phyloP scores from a whole-genome alignment of 1,140 invertebrate genomes.

The Riptortus pedestris region DNA sequence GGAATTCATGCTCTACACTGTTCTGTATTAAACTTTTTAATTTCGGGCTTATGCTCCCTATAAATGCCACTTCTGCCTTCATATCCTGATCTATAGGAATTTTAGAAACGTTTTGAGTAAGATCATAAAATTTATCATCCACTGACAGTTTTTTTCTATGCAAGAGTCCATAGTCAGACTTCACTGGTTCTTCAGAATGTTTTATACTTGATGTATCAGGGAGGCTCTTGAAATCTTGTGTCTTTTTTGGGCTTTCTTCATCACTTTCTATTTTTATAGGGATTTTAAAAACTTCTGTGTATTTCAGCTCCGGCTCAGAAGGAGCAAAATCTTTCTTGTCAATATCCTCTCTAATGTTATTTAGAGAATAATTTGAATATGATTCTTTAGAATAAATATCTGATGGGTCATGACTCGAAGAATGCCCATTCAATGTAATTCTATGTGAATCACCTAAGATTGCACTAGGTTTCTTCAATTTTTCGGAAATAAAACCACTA shows the following conservation, averaged over 20 bases:
- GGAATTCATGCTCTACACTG: constrained; percentile 18
- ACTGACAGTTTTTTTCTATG: not conserved
- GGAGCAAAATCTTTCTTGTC: not conserved
- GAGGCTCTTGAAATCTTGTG: not conserved
- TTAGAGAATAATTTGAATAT: not conserved
- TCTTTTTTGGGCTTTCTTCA: not conserved
- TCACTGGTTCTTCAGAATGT: not conserved
- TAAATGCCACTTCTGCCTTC: constrained; percentile 3
- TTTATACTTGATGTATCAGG: not conserved
- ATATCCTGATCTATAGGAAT: constrained; percentile 7
- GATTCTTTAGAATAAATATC: not conserved
- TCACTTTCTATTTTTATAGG: not conserved
- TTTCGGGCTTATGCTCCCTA: constrained; percentile 26
- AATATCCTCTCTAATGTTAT: no score
- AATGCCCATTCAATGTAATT: not conserved
- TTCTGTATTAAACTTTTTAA: constrained; percentile 24
- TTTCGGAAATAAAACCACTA: not conserved
- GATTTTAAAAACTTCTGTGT: not conserved
- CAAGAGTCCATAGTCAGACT: not conserved
- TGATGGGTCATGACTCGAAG: not conserved
- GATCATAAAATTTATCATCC: not conserved
- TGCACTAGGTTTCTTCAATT: not conserved
- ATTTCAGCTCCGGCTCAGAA: not conserved
- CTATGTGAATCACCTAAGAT: not conserved
- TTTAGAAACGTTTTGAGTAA: not conserved